These are phyloP conservation scores for Nephrotoma appendiculata DNA, from an alignment of 2,888 invertebrate species.

Conservation along the genomic window DNA sequence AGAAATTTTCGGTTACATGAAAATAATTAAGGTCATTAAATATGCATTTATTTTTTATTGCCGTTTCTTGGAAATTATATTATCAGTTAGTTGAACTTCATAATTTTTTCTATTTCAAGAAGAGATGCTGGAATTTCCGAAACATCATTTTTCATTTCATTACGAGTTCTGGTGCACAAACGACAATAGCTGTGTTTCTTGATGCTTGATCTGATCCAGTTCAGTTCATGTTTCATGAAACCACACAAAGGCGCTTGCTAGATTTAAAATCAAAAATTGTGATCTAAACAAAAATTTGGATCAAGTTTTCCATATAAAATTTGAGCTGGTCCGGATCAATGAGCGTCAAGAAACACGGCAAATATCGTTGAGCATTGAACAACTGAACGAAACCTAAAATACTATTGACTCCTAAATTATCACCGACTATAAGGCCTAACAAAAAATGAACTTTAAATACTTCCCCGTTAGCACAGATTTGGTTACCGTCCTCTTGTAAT, in stretches of 20 bases:
- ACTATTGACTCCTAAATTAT: slow-evolving; percentile 16
- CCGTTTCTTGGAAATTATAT: slow-evolving; percentile 13
- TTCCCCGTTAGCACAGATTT: neutral
- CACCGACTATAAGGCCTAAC: slow-evolving; percentile 15
- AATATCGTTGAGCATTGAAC: slow-evolving; percentile 14
- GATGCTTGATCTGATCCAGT: too few species aligned
- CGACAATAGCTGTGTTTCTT: too few species aligned
- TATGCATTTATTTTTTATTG: slow-evolving; percentile 11
- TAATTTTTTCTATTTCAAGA: slow-evolving; percentile 13
- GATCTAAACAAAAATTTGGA: too few species aligned
- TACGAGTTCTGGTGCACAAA: slow-evolving; percentile 12
- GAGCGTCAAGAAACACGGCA: too few species aligned
- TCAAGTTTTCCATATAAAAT: too few species aligned
- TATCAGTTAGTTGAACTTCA: slow-evolving; percentile 7
- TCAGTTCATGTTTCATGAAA: too few species aligned
- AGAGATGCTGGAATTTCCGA: slow-evolving; percentile 9
- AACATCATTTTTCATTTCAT: slow-evolving; percentile 10
- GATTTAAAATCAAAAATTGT: too few species aligned
- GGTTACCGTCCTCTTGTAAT: slow-evolving; percentile 10
- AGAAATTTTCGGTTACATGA: slow-evolving; percentile 15
- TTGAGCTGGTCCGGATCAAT: too few species aligned
- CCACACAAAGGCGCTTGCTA: too few species aligned
- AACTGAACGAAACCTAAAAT: slow-evolving; percentile 14
- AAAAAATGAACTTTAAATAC: slow-evolving; percentile 13
- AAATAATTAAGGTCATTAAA: slow-evolving; percentile 12